A percentile compares a stretch with the other conserved stretches of the same genome.
These are phyloP conservation scores for Lepidurus arcticus DNA, from an alignment of 1,140 invertebrate genomes.

Conservation along the genomic window DNA sequence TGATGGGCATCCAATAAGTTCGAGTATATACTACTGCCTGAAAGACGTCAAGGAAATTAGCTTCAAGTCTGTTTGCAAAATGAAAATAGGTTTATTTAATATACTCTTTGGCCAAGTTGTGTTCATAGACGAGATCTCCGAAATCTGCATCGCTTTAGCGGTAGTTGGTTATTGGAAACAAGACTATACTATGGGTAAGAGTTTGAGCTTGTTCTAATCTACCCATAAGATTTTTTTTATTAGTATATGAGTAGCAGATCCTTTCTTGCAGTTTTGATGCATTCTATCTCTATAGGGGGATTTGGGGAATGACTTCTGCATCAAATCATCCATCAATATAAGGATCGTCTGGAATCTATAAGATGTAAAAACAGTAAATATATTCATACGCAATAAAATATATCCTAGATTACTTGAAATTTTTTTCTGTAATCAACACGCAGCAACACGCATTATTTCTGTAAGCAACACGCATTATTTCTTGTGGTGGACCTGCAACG, in stretches of 20 bases:
- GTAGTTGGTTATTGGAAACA: slow-evolving; percentile 53
- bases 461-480: too few relatives aligned
- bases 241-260: slow-evolving; percentile 54
- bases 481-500: slow-evolving; percentile 51
- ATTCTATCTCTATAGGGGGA: slow-evolving; percentile 46
- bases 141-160: slow-evolving; percentile 49
- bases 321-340: slow-evolving; percentile 32
- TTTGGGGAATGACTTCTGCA: background rate
- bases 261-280: slow-evolving; percentile 56
- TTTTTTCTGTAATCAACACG: slow-evolving; percentile 41
- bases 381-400: slow-evolving; percentile 38
- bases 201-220: slow-evolving; percentile 65
- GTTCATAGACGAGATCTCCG: slow-evolving; percentile 41
- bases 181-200: slow-evolving; percentile 70
- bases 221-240: slow-evolving; percentile 60
- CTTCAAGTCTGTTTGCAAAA: slow-evolving; percentile 27
- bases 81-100: slow-evolving; percentile 34
- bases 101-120: slow-evolving; percentile 46
- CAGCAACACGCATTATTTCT: too few relatives aligned
- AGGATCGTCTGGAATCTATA: slow-evolving; percentile 33
- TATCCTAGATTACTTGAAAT: background rate
- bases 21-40: slow-evolving; percentile 58
- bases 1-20: slow-evolving; percentile 72
- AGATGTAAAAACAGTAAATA: slow-evolving; percentile 26
- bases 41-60: slow-evolving; percentile 30